These are phyloP conservation scores for Brachirus orientalis DNA, from an alignment of 2,113 vertebrate genomes.

Conservation along the genomic window DNA sequence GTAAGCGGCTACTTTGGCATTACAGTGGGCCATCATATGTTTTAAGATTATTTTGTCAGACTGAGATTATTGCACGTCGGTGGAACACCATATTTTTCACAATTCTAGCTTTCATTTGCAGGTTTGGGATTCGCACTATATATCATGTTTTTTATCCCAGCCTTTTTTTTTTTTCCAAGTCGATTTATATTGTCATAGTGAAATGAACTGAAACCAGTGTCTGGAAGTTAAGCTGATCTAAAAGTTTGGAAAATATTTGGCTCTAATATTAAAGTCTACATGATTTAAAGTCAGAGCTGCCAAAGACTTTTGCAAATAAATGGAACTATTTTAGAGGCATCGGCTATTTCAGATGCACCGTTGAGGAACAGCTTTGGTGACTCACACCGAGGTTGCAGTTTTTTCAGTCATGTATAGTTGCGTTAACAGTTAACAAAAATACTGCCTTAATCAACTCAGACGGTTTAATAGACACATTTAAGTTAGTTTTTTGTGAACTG, in stretches of 20 bases:
- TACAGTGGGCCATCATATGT: no score
- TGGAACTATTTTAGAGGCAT: slow-evolving; percentile 30
- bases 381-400: neutral
- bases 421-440: no score
- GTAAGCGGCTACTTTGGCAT: no score
- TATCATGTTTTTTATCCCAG: neutral
- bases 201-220: slow-evolving; percentile 15
- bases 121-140: neutral
- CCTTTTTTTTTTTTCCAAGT: neutral
- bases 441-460: no score
- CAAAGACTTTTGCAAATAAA: slow-evolving; percentile 16
- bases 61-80: no score
- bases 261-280: slow-evolving; percentile 8
- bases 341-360: slow-evolving; percentile 12
- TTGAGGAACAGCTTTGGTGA: slow-evolving; percentile 15
- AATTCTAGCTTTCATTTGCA: no score
- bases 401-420: neutral
- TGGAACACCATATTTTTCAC: no score
- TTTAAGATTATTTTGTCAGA: no score
- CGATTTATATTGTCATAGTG: neutral
- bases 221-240: slow-evolving; percentile 7
- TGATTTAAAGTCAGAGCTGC: slow-evolving; percentile 16
- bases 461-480: no score
- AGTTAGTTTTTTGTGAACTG: no score
- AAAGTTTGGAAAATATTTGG: slow-evolving; percentile 23